These are phyloP conservation scores for Dioctria rufipes DNA, from an alignment of 2,888 invertebrate genomes.

Conservation along the genomic window DNA sequence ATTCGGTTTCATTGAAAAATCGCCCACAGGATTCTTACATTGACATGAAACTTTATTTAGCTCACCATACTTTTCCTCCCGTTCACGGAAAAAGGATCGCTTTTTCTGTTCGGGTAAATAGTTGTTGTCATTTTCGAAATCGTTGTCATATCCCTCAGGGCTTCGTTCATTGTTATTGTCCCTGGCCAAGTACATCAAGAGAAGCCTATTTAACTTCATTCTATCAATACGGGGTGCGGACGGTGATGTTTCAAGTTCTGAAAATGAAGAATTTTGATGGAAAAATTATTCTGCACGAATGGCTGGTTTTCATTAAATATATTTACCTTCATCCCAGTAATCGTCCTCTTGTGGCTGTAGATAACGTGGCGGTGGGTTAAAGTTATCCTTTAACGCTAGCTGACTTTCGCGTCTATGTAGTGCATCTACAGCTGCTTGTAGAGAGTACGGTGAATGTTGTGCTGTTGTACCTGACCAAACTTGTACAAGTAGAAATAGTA, in stretches of 20 bases:
- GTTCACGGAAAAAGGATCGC: constrained; percentile 68
- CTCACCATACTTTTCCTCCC: constrained; percentile 69
- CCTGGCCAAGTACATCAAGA: constrained; percentile 69
- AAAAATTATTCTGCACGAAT: background rate
- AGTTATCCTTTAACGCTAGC: constrained; percentile 63
- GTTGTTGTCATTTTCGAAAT: constrained; percentile 67
- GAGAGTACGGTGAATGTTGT: constrained; percentile 66
- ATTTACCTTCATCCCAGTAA: constrained; percentile 70
- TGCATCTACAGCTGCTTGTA: constrained; percentile 71
- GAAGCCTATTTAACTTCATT: constrained; percentile 65
- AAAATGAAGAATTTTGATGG: constrained; percentile 56
- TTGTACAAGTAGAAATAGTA: constrained; percentile 59
- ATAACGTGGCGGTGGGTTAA: constrained; percentile 57
- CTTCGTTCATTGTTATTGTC: constrained; percentile 66
- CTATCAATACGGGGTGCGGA: background rate
- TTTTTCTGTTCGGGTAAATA: constrained; percentile 66
- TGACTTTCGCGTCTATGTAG: constrained; percentile 68
- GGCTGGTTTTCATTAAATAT: background rate
- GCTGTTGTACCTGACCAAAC: constrained; percentile 58
- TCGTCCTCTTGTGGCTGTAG: constrained; percentile 64
- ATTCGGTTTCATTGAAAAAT: too few species aligned
- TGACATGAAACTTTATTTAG: constrained; percentile 51
- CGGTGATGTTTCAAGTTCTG: background rate
- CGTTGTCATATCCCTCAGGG: constrained; percentile 63
- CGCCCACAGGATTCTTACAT: too few species aligned